Evolutionary conservation across 2,888 invertebrate genomes (phyloP).

Genomic region (Apotomis turbidana): DNA sequence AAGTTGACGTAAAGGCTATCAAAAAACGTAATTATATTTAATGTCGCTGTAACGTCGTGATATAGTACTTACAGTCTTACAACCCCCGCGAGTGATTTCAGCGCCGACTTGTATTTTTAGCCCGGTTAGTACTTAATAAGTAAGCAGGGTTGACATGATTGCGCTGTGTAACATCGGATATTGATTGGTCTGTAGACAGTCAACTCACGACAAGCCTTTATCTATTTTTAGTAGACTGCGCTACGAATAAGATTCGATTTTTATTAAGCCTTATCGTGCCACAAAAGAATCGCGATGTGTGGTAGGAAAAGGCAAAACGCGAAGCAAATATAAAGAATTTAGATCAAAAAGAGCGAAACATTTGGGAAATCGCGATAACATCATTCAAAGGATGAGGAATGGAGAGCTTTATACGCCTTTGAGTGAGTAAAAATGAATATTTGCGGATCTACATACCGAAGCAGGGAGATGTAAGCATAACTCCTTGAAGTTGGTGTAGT

Average conservation of each 20-base stretch:
- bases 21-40: slow-evolving; percentile 15
- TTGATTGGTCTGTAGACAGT: slow-evolving; percentile 26
- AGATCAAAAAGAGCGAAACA: slow-evolving; percentile 79
- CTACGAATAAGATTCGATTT: slow-evolving; percentile 62
- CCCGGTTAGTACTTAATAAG: slow-evolving; percentile 4
- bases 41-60: slow-evolving; percentile 1
- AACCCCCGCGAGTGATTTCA: slow-evolving; percentile 42
- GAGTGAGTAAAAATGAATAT: slow-evolving; percentile 73
- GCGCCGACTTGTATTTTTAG: slow-evolving; percentile 46
- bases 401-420: slow-evolving; percentile 74
- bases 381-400: slow-evolving; percentile 78
- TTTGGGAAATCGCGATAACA: slow-evolving; percentile 78
- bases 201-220: slow-evolving; percentile 39
- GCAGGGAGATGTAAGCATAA: slow-evolving; percentile 39
- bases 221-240: slow-evolving; percentile 49
- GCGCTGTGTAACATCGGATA: slow-evolving; percentile 19
- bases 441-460: slow-evolving; percentile 55
- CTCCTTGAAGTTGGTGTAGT: slow-evolving; percentile 41
- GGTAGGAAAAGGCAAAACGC: slow-evolving; percentile 68
- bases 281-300: slow-evolving; percentile 76
- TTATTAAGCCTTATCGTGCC: slow-evolving; percentile 64
- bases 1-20: slow-evolving; percentile 41
- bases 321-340: slow-evolving; percentile 76
- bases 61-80: slow-evolving; percentile 21
- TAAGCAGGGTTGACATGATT: slow-evolving; percentile 22